Percentiles rank a stretch among this genome's conserved stretches.
These are phyloP conservation scores for Aphaenogaster ashmeadi DNA, from an alignment of 1,140 invertebrate genomes.

Conservation along the genomic window DNA sequence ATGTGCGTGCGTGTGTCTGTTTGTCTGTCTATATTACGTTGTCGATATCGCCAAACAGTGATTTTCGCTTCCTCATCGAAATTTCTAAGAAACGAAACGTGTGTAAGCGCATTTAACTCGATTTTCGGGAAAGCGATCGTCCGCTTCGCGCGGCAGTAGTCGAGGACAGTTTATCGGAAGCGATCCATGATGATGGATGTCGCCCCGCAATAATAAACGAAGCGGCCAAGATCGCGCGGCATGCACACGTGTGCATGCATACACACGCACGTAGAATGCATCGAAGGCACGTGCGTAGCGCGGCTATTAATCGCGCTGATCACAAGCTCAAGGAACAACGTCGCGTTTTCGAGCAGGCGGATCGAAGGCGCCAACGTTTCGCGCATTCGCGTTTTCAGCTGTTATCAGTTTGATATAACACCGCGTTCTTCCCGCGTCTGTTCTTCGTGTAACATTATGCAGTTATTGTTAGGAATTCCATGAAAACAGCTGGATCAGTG, in stretches of 20 bases:
- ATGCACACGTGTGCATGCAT: neutral
- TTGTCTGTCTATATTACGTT: neutral
- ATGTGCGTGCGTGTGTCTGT: neutral
- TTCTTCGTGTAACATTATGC: neutral
- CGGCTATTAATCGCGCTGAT: slow-evolving; percentile 10
- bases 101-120: neutral
- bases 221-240: neutral
- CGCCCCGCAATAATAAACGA: slow-evolving; percentile 17
- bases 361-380: neutral
- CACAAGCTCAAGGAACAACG: neutral
- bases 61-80: neutral
- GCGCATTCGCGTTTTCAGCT: neutral
- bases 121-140: neutral
- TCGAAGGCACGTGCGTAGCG: slow-evolving; percentile 33
- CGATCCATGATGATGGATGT: slow-evolving; percentile 27
- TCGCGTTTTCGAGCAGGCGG: neutral
- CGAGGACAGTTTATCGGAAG: slow-evolving; percentile 13
- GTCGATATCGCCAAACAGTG: neutral
- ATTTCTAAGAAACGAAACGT: neutral
- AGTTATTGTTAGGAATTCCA: too few species aligned
- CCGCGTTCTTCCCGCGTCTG: neutral
- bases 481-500: too few species aligned
- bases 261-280: slow-evolving; percentile 45
- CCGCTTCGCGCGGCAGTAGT: neutral
- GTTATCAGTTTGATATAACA: neutral